Evolutionary conservation across 2,888 invertebrate species (phyloP), one percentile per base, ranked within the genome.

Genomic region (Tortrix viridana): DNA sequence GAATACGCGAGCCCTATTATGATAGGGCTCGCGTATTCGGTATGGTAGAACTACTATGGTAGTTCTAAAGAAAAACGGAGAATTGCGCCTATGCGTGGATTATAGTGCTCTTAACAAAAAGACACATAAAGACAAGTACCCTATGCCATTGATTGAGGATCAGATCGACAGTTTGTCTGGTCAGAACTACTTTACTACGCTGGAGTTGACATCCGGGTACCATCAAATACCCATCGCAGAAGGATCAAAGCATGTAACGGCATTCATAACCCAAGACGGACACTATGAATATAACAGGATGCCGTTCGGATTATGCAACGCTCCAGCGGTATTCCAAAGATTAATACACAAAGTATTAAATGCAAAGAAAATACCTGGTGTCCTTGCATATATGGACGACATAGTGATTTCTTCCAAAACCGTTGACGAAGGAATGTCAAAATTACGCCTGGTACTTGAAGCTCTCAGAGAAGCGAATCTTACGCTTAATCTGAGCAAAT

Each of bases 81-180:
- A 61, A 19, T 44, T 66, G 14, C 67, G 74, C 44, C 48, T 75
- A 19, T 72, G 73, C 22, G 62, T 74, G 3, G 74, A 76, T 37
- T 66, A 66, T 38, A 20, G 60, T 9, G 56, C 47, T 3, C 38
- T 64, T 22, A 67, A 67, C 58, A 58, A 56, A 26, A 68, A 54
- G 61, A 75, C 73, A 0, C 47, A 75, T 3, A 73, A 72, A 54
- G 75, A 77, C 46, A 63, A 66, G 18, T 76, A 67, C 56, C 73
- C 75, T 3, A 48, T 75, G 22, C 75, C 72, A 0, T 16, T 74
- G 14, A 73, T 77, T 6, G 75, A 79, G 18, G 78, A 80, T 49
- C 75, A 74, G 22, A 47, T 80, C 1, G 77, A 80, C 50, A 47
- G 67, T 18, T 61, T 76, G 3, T 64, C 69, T 22, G 67, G 67